Evolutionary conservation across 2,113 vertebrate species (phyloP).

Genomic region (Origma solitaria): DNA sequence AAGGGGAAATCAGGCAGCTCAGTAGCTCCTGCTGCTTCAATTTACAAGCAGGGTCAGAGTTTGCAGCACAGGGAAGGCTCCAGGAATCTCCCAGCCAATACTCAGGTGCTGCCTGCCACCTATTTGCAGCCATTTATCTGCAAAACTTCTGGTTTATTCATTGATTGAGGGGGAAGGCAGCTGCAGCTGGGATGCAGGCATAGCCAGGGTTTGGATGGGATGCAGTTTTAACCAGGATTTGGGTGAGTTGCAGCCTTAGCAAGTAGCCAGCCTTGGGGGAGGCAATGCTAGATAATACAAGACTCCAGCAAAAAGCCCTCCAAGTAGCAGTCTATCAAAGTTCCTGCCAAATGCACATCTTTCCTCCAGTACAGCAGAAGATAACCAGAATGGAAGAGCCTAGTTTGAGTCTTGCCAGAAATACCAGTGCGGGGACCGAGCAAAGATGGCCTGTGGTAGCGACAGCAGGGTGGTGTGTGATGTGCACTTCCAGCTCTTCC

Average conservation of each 20-base stretch:
- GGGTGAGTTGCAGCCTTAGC: background rate
- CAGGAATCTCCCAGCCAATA: background rate
- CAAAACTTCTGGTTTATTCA: background rate
- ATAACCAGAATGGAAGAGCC: background rate
- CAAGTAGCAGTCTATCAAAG: background rate
- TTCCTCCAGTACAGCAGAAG: background rate
- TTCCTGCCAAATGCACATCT: background rate
- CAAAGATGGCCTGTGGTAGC: rapidly evolving
- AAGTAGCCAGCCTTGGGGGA: background rate
- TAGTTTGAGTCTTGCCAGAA: background rate
- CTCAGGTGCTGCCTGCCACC: background rate
- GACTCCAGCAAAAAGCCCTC: background rate
- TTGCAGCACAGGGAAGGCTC: background rate
- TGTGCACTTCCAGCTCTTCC: background rate
- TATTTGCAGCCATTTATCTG: background rate
- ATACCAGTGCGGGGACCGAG: rapidly evolving
- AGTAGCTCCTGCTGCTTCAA: background rate
- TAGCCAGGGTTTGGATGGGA: background rate
- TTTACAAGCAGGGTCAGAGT: background rate
- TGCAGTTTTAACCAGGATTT: background rate
- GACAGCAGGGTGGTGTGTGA: background rate
- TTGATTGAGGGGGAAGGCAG: background rate
- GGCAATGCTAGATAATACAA: background rate
- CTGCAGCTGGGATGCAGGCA: background rate
- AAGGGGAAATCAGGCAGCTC: background rate